Conservation (phyloP, 92 coral and sea anemone species). For the Epizoanthus stellaris region DNA sequence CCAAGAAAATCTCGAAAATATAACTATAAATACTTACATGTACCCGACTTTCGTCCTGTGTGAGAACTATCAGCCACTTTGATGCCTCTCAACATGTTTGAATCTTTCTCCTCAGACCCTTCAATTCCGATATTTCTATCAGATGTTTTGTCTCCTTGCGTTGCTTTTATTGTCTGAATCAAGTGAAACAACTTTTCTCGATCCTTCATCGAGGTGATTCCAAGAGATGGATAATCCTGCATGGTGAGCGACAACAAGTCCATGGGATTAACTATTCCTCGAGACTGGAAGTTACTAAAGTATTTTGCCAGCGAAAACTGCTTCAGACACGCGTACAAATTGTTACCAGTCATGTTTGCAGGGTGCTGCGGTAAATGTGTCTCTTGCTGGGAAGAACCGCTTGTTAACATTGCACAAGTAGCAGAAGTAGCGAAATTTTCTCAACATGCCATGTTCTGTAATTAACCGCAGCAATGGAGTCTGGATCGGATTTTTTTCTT, state of each 20-base stretch:
- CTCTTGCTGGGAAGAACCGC: not conserved
- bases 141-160: not conserved
- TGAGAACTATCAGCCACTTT: not conserved
- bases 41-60: constrained; percentile 1
- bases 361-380: not conserved
- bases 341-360: constrained; percentile 55
- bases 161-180: constrained; percentile 71
- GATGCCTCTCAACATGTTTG: not conserved
- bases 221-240: constrained; percentile 86
- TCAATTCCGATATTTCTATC: not conserved
- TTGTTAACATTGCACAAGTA: not conserved
- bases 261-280: constrained; percentile 58
- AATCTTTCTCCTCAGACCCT: not conserved
- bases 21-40: not conserved
- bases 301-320: constrained; percentile 74
- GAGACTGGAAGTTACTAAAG: constrained; percentile 57
- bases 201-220: constrained; percentile 81
- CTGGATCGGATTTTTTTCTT: not conserved
- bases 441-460: not conserved
- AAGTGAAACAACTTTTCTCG: constrained; percentile 75
- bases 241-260: constrained; percentile 76
- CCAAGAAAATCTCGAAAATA: not conserved
- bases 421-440: not conserved
- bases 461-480: not conserved
- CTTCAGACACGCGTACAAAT: constrained; percentile 60